Evolutionary conservation across 2,113 vertebrate genomes (phyloP).

Genomic region (Cinclus mexicanus): DNA sequence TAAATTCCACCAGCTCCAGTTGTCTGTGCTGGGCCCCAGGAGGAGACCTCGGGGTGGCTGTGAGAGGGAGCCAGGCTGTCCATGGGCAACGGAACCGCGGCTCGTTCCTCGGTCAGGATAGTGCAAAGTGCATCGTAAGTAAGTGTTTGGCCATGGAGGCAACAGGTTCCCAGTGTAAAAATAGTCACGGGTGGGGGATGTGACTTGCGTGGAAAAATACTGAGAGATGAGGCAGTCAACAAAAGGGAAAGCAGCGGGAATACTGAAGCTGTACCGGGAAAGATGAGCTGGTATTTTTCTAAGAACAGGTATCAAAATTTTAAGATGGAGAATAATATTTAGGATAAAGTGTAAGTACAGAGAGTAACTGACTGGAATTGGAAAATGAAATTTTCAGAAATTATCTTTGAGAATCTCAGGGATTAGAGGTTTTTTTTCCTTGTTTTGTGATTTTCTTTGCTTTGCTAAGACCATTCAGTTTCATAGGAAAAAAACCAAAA

Average conservation of each 20-base stretch:
- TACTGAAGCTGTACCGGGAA: neutral
- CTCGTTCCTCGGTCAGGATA: neutral
- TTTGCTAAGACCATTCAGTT: neutral
- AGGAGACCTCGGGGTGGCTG: neutral
- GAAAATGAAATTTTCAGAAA: neutral
- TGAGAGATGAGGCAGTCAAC: neutral
- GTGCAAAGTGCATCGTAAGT: neutral
- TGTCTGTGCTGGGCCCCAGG: neutral
- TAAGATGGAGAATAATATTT: neutral
- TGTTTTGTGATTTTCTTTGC: neutral
- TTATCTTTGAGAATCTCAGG: neutral
- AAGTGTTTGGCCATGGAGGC: neutral
- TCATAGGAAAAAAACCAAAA: neutral
- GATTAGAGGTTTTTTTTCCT: neutral
- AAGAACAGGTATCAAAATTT: neutral
- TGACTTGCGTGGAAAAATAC: neutral
- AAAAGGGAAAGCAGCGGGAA: neutral
- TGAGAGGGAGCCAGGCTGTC: neutral
- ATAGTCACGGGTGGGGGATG: neutral
- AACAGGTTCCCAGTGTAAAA: neutral
- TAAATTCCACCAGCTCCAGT: constrained; percentile 4
- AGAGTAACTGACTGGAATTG: neutral
- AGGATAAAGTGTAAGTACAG: neutral
- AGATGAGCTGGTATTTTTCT: neutral
- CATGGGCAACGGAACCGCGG: rapidly evolving